phyloP scores from a whole-genome alignment of 1,140 invertebrate species.

The Halesus radiatus region DNA sequence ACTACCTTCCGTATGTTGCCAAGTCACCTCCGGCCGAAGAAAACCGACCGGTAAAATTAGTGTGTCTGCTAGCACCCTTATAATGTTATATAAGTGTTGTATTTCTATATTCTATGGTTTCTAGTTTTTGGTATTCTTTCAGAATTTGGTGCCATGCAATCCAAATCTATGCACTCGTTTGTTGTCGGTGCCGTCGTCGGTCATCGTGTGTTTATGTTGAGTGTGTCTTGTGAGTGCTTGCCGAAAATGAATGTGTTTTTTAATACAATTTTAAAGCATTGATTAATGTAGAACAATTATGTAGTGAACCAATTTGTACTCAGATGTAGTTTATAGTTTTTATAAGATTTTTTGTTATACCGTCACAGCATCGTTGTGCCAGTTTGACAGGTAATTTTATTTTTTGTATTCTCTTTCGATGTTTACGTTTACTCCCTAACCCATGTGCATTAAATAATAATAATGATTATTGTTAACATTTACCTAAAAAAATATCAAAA shows the following conservation, averaged over 20 bases:
- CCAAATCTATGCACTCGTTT: neutral
- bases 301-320: constrained; percentile 13
- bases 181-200: neutral
- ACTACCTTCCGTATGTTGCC: too few species aligned
- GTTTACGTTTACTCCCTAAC: neutral
- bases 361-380: constrained; percentile 17
- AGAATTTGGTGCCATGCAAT: too few species aligned
- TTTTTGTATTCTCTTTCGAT: neutral
- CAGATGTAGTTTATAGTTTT: constrained; percentile 44
- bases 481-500: too few species aligned
- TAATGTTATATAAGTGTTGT: too few species aligned
- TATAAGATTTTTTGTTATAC: constrained; percentile 35
- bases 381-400: constrained; percentile 28
- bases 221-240: constrained; percentile 2
- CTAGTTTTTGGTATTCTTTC: too few species aligned
- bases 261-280: neutral
- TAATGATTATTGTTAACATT: too few species aligned
- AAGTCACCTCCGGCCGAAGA: too few species aligned
- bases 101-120: too few species aligned
- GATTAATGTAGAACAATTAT: constrained; percentile 19
- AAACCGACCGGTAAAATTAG: too few species aligned
- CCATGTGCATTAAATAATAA: neutral
- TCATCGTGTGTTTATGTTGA: neutral
- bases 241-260: constrained; percentile 20
- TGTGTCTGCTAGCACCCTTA: too few species aligned